Base-by-base conservation (phyloP, 2,888 invertebrate genomes). In the Ptychoptera albimana region DNA sequence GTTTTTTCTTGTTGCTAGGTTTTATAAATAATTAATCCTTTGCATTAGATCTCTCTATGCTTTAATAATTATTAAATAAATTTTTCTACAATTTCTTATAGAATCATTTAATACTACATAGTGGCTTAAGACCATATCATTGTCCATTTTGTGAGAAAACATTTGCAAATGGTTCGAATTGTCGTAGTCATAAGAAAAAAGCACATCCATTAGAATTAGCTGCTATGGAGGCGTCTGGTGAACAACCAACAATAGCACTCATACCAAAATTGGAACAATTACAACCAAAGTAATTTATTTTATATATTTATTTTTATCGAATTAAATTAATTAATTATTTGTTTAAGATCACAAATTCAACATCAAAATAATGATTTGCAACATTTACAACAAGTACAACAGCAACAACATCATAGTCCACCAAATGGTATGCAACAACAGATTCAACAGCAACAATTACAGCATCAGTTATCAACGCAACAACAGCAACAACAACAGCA, bases 91-190 rank as follows among this genome's bases (percentile, higher is more conserved):
- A 12, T 36, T 4, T 1, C 49, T 64, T 0, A n/a, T 62, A 65
- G 47, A 58, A 61, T 43, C 65, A 66, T 51, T 52, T 66, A 1
- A 64, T 66, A n/a, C 48, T 64, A 8, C 65, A 66, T 43, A 60
- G 62, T 0, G 66, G 65, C 1, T 52, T 66, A 12, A 50, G 63
- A 14, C 65, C 65, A 0, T 66, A 66, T 37, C 56, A 57, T 11
- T 66, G 65, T 39, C 61, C 61, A 38, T 66, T 65, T 46, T 66
- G 65, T 46, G 59, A 57, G 7, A 59, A 57, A 45, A 57, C 61
- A 3, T 66, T 66, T 48, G 58, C 65, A 1, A 64, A 65, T 44
- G 66, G 66, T 10, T 60, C 65, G 10, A 66, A 66, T 50, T 65
- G 64, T 45, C 55, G 66, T 8, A 62, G 60, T 47, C 65, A 66